Evolutionary conservation across 2,113 vertebrate genomes (phyloP).

Genomic region (Sialia sialis): DNA sequence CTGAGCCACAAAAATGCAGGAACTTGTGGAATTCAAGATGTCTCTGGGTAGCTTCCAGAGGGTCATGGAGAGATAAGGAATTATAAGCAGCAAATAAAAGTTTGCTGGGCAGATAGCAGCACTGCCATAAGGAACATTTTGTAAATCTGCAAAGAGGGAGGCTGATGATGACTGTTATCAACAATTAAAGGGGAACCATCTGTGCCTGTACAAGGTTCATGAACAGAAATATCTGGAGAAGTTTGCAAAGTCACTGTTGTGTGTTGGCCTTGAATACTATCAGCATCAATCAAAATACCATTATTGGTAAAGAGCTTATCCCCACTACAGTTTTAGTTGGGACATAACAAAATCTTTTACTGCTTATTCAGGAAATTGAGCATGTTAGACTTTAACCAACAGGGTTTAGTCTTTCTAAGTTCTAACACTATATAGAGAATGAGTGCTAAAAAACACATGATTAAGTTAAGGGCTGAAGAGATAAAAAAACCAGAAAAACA

Average conservation of each 20-base stretch:
- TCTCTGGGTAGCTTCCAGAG: not conserved
- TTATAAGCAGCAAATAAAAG: not conserved
- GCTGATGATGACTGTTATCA: not conserved
- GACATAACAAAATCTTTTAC: not conserved
- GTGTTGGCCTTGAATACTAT: not conserved
- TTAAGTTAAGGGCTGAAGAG: not conserved
- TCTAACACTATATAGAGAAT: not conserved
- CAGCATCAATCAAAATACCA: not conserved
- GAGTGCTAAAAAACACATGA: not conserved
- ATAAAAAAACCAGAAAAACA: not conserved
- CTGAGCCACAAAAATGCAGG: not conserved
- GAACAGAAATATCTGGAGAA: not conserved
- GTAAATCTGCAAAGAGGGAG: not conserved
- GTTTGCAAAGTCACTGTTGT: not conserved
- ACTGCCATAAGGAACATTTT: not conserved
- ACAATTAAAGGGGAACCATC: not conserved
- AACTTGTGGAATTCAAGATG: not conserved
- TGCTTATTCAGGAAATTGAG: not conserved
- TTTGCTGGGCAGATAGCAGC: not conserved
- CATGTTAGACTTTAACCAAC: not conserved
- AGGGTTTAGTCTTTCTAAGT: not conserved
- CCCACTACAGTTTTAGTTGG: not conserved
- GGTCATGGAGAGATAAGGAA: not conserved
- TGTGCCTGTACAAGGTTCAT: not conserved
- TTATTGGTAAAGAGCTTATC: not conserved